A percentile compares a stretch with the other conserved stretches of the same genome.
phyloP scores from a whole-genome alignment of 2,888 invertebrate species.

The Tinea trinotella region DNA sequence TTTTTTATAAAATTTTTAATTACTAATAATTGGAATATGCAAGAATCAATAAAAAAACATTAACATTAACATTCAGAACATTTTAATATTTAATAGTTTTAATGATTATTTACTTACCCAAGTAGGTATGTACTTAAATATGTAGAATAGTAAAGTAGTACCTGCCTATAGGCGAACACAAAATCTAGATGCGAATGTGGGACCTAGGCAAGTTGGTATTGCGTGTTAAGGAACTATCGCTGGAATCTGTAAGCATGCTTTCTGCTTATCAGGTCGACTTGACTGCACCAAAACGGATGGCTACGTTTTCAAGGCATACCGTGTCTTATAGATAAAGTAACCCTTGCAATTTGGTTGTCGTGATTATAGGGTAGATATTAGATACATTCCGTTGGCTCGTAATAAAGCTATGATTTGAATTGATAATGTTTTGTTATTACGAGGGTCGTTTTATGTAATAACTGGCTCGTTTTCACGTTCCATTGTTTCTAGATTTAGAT shows the following conservation, averaged over 20 bases:
- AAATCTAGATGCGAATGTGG: conserved; percentile 10
- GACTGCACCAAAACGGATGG: conserved; percentile 16
- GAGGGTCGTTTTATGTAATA: too few relatives aligned
- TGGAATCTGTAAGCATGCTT: conserved; percentile 14
- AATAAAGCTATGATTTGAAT: not conserved
- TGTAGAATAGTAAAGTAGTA: not conserved
- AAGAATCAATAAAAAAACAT: too few relatives aligned
- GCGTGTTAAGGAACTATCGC: conserved; percentile 15
- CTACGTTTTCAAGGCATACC: conserved; percentile 8
- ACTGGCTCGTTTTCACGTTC: too few relatives aligned
- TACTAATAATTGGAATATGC: too few relatives aligned
- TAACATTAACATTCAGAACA: too few relatives aligned
- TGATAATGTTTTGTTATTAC: not conserved
- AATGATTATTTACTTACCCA: too few relatives aligned
- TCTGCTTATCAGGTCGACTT: conserved; percentile 15
- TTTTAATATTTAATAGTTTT: too few relatives aligned
- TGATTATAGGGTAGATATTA: conserved; percentile 4
- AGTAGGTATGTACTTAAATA: too few relatives aligned
- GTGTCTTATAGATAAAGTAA: not conserved
- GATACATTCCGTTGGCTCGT: not conserved
- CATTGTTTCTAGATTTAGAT: too few relatives aligned
- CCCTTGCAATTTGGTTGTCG: conserved; percentile 10
- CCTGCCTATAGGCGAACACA: not conserved
- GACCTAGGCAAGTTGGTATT: conserved; percentile 12
- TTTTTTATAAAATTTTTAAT: too few relatives aligned